These are phyloP conservation scores for Choloepus hoffmanni DNA, from an alignment of 2,113 vertebrate genomes.

Conservation along the genomic window DNA sequence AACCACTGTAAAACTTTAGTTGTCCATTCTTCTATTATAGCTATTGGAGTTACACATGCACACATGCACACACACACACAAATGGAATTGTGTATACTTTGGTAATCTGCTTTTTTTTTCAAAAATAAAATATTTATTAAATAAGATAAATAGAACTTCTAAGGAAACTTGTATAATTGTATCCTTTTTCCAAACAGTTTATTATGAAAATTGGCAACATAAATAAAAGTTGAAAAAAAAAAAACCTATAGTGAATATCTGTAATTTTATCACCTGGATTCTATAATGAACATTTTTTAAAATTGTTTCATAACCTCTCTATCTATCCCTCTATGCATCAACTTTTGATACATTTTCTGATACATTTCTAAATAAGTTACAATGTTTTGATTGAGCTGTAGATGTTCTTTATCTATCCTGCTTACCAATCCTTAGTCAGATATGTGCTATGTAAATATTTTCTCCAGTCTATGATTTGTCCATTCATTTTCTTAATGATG, in stretches of 20 bases:
- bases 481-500: not conserved
- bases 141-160: not conserved
- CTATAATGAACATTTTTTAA: not conserved
- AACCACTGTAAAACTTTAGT: not conserved
- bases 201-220: not conserved
- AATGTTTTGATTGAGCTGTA: not conserved
- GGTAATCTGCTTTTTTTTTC: not conserved
- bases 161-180: not conserved
- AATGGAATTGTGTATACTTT: not conserved
- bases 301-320: not conserved
- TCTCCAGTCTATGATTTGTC: not conserved
- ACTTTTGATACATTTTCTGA: not conserved
- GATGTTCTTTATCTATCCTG: constrained; percentile 3
- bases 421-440: not conserved
- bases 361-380: not conserved
- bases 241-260: not conserved
- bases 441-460: not conserved
- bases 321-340: not conserved
- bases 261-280: not conserved
- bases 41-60: not conserved
- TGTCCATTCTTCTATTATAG: not conserved
- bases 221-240: not conserved
- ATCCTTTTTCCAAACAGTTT: not conserved
- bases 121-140: not conserved
- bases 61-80: not conserved